A percentile compares a stretch with the other conserved stretches of the same genome.
Conservation (phyloP, 23 tunicate genomes). For the Trididemnum miniatum region DNA sequence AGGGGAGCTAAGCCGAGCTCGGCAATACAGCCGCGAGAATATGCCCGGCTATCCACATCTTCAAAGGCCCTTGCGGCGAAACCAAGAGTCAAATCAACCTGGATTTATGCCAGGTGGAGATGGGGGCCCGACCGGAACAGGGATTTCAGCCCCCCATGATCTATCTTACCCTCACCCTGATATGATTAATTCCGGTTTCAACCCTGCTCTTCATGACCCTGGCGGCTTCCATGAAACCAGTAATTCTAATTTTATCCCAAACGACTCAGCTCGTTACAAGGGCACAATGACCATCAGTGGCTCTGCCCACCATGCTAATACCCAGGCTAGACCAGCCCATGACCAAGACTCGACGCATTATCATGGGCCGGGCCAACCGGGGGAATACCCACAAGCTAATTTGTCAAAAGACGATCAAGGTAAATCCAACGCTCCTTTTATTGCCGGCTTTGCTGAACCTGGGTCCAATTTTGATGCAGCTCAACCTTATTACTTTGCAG, state of each 20-base stretch:
- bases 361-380: background rate
- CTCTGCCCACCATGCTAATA: background rate
- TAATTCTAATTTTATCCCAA: background rate
- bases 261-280: background rate
- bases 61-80: conserved; percentile 19
- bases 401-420: conserved; percentile 32
- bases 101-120: background rate
- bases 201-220: background rate
- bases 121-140: background rate
- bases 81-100: background rate
- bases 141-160: no score
- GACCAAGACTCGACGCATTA: conserved; percentile 7
- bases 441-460: conserved; percentile 45
- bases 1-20: background rate
- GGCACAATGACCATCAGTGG: background rate
- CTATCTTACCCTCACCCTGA: background rate
- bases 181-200: background rate
- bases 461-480: background rate
- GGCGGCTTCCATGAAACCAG: background rate
- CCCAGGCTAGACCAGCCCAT: background rate
- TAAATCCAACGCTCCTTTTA: conserved; percentile 57
- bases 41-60: background rate
- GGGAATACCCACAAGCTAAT: conserved; percentile 1
- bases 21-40: background rate
- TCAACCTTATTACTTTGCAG: conserved; percentile 25